Base-by-base conservation (phyloP, 35 echinoderm and acorn worm genomes). In the Ophiothrix spiculata region DNA sequence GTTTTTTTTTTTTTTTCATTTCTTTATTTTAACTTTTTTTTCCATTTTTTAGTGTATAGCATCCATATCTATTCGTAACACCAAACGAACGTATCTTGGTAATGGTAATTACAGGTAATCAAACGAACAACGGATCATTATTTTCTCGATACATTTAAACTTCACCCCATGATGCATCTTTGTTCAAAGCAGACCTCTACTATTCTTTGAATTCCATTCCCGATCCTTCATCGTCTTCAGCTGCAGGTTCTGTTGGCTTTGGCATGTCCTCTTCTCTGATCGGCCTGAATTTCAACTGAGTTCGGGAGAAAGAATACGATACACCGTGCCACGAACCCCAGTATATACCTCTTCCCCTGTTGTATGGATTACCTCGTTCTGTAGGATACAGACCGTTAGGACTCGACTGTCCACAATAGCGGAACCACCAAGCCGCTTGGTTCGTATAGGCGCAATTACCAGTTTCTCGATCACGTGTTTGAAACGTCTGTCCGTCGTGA, bases 401-500 rank as follows among this genome's bases (percentile, higher is more conserved):
- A 4, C 39, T 77, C 11, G 38, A 56, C 12, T 73, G 29, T 36
- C 77, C 49, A 32, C 88, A 90, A 12, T 28, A 37, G 0, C 60
- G 49, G 81, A 76, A 90, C 88, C 88, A 90, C 88, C 88, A 90
- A n/a, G 64, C 88, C 39, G 80, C 88, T 34, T 69, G 35, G 32
- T 69, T 45, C 12, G 73, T 84, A 38, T 33, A 37, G 13, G 88
- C 36, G 74, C 88, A 90, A 31, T 74, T 74, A 1, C 88, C 81
- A 56, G 74, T 83, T 36, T 90, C 88, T 3, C 81, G 81, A 37
- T 90, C 88, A 39, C 45, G 39, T 31, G 88, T 90, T 21, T 80
- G 74, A 41, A 90, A 90, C 32, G 88, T 38, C 29, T 75, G 56
- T 14, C 42, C 64, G 56, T 17, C 37, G 33, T 90, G 88, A 3